Conservation (phyloP, 2,797 vertebrate genomes). For the Anguilla pacifica region DNA sequence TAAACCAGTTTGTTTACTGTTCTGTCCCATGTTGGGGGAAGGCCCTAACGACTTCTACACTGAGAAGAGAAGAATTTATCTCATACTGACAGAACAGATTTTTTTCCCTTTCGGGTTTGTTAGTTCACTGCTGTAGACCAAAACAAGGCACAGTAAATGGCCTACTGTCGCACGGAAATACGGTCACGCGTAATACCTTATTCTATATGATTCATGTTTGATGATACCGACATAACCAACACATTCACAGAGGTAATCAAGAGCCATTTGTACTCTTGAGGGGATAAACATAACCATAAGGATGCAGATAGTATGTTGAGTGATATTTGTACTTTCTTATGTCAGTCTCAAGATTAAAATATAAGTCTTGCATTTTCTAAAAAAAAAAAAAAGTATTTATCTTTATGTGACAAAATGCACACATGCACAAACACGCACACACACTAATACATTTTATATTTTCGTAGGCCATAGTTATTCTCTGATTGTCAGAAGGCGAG, state of each 20-base stretch:
- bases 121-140: background rate
- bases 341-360: background rate
- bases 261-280: background rate
- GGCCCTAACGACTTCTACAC: constrained; percentile 8
- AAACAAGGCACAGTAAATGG: background rate
- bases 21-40: constrained; percentile 9
- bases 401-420: background rate
- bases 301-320: background rate
- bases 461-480: background rate
- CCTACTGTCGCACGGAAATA: too few species aligned
- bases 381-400: background rate
- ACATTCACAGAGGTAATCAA: background rate
- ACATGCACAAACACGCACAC: background rate
- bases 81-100: background rate
- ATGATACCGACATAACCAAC: background rate
- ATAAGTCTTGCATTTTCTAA: background rate
- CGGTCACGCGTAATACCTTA: background rate
- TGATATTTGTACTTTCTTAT: background rate
- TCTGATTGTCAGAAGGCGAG: background rate
- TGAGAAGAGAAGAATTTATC: constrained; percentile 15
- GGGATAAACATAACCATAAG: background rate
- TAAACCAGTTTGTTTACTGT: constrained; percentile 34
- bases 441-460: too few species aligned
- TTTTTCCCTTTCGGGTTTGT: background rate
- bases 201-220: background rate